Conservation (phyloP, 2,888 invertebrate species). For the Lepas anatifera region DNA sequence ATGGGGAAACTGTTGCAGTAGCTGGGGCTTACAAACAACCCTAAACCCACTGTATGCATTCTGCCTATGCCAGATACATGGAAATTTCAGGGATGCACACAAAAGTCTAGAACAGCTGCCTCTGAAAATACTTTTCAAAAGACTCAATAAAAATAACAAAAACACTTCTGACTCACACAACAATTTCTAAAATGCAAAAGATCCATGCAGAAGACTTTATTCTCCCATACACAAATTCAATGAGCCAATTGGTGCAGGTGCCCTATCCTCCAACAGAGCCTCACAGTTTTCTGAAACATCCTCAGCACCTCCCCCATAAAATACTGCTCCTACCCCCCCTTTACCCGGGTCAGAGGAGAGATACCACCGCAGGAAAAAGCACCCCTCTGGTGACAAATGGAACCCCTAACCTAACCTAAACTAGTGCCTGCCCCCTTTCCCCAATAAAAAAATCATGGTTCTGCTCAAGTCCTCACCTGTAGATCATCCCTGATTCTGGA, state of each 20-base stretch:
- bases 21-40: not conserved
- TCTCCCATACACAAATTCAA: no score
- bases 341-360: not conserved
- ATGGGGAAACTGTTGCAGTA: not conserved
- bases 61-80: not conserved
- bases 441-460: not conserved
- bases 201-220: no score
- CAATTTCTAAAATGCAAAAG: no score
- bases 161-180: no score
- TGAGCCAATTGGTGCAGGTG: no score
- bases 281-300: no score
- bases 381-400: not conserved
- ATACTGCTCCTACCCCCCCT: no score
- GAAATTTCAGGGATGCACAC: not conserved
- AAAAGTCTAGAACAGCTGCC: not conserved
- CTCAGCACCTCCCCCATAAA: no score
- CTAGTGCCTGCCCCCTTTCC: not conserved
- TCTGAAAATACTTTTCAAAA: not conserved
- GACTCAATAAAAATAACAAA: not conserved
- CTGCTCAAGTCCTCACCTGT: constrained; percentile 46
- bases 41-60: not conserved
- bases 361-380: no score
- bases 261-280: no score
- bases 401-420: not conserved
- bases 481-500: constrained; percentile 79